Base-by-base conservation (phyloP, 2,888 invertebrate genomes). In the Heliconius ismenius region DNA sequence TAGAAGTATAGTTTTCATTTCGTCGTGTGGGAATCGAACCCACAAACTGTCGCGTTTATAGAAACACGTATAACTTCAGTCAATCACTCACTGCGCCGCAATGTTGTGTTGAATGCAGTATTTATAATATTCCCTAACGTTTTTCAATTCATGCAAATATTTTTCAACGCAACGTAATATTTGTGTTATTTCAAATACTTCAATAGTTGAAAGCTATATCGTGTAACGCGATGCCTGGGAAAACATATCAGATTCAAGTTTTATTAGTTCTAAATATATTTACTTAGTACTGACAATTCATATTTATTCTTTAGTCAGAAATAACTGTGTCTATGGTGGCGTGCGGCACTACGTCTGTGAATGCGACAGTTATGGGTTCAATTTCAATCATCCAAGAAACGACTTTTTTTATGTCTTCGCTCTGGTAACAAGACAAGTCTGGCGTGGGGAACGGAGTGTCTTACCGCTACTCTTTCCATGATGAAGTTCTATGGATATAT, bases 181-280 rank as follows among this genome's bases (percentile, higher is more conserved):
- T 62, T 62, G 26, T 26, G 26, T 62, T n/a, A 58, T 58, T 62
- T 24, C 62, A 62, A 62, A 62, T 26, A 62, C 13, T 26, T 28
- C 26, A 32, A 28, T 21, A 64, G 28, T 64, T 64, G 63, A 64
- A 32, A 64, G 63, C 63, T 64, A 64, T 64, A 67, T 39, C 43
- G 43, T 68, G 43, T 43, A n/a, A 68, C 67, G 36, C 15, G 32
- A 54, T 18, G 28, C 18, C 28, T 28, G 21, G 28, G 60, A 60
- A 26, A 62, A 62, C 26, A 62, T 62, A 26, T 62, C 62, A 26
- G 2, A 60, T 24, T 60, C 24, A 62, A 26, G 9, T 32, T 64
- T 32, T 32, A 64, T 64, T 64, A 32, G 28, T 32, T 64, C 28
- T 64, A 28, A 64, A 64, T 64, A 28, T 64, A 62, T 26, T 26